Conservation (phyloP, 1,140 invertebrate species). For the Neodiprion pinetum region DNA sequence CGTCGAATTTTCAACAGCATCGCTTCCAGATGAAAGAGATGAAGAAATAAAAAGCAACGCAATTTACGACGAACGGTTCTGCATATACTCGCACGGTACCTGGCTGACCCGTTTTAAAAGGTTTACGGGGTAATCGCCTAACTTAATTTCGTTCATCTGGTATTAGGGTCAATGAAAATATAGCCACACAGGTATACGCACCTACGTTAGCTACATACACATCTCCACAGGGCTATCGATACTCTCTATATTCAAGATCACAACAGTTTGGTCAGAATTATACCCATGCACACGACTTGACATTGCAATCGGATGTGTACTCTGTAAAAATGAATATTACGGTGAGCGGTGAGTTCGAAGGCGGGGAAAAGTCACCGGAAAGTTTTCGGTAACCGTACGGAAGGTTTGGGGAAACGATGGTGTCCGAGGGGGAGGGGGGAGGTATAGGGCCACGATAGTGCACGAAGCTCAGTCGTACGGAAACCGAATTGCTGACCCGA, state of each 20-base stretch:
- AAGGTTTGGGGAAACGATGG: background rate
- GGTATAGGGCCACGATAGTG: background rate
- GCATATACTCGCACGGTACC: background rate
- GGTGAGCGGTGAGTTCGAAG: background rate
- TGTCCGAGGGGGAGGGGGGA: background rate
- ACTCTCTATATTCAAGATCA: background rate
- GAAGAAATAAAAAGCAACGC: too few species aligned
- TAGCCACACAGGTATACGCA: background rate
- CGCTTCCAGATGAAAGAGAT: background rate
- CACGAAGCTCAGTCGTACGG: constrained; percentile 6
- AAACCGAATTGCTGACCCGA: constrained; percentile 47
- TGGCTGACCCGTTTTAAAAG: constrained; percentile 5
- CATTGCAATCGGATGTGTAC: background rate
- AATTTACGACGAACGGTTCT: too few species aligned
- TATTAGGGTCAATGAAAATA: background rate
- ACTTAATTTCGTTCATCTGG: background rate
- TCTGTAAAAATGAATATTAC: background rate
- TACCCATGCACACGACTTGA: background rate
- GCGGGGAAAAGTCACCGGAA: constrained; percentile 10
- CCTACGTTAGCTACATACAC: too few species aligned
- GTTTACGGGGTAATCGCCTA: constrained; percentile 2
- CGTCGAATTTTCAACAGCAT: background rate
- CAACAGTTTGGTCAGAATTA: background rate
- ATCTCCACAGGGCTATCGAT: background rate
- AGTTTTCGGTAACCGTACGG: constrained; percentile 33